phyloP scores from a whole-genome alignment of 2,797 vertebrate genomes.

The Pyrocephalus nanus region DNA sequence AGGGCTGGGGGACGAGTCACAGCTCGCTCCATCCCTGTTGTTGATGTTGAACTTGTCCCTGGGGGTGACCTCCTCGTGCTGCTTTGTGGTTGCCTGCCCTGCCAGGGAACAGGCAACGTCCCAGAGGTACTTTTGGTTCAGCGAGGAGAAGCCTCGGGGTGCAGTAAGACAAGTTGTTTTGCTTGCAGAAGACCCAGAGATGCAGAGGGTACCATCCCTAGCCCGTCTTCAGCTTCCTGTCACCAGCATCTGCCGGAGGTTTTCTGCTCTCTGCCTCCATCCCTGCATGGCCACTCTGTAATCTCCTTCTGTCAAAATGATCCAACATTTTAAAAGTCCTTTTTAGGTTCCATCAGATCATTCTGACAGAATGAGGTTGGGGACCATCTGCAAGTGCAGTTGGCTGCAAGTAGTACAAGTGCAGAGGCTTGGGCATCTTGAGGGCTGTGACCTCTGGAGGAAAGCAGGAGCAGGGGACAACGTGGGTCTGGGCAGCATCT shows the following conservation, averaged over 20 bases:
- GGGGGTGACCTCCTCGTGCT: background rate
- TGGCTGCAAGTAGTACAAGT: background rate
- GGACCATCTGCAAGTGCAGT: background rate
- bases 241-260: background rate
- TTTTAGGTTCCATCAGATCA: background rate
- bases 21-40: fast-evolving
- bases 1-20: background rate
- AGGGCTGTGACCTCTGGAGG: background rate
- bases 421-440: background rate
- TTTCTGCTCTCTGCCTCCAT: background rate
- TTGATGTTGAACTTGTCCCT: background rate
- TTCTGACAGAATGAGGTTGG: constrained; percentile 50
- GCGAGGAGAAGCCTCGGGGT: background rate
- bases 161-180: background rate
- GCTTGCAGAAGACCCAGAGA: background rate
- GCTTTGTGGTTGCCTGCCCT: background rate
- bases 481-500: background rate
- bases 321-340: background rate
- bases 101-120: background rate
- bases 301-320: background rate
- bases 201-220: background rate
- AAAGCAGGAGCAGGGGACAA: background rate
- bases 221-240: background rate
- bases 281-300: background rate
- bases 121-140: background rate